Evolutionary conservation across 2,888 invertebrate species (phyloP).

Genomic region (Andrena flavipes): DNA sequence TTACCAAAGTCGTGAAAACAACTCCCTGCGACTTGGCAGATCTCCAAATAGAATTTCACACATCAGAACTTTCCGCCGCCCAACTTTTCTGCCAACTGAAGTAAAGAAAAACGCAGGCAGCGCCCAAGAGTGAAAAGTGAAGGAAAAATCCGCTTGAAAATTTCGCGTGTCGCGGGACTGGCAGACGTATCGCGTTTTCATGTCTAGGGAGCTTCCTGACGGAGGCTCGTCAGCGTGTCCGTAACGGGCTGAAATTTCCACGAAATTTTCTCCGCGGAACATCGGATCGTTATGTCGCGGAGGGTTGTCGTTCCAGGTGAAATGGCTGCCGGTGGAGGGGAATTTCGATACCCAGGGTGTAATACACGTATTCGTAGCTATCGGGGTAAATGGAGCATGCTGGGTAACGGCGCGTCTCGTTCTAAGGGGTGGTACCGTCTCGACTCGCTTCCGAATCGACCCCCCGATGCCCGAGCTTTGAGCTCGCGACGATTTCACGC

Average conservation of each 20-base stretch:
- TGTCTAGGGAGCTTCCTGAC: not conserved
- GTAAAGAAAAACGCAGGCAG: not conserved
- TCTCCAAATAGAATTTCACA: slow-evolving; percentile 34
- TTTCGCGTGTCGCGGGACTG: not conserved
- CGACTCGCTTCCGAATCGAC: slow-evolving; percentile 47
- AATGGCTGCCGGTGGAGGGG: slow-evolving; percentile 43
- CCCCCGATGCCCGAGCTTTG: slow-evolving; percentile 63
- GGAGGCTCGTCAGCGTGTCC: not conserved
- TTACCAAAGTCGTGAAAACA: too few species aligned
- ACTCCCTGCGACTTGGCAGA: not conserved
- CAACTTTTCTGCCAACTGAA: not conserved
- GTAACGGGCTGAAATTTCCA: slow-evolving; percentile 16
- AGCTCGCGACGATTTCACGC: slow-evolving; percentile 68
- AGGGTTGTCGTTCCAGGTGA: slow-evolving; percentile 53
- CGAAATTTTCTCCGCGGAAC: slow-evolving; percentile 46
- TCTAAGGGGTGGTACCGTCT: slow-evolving; percentile 43
- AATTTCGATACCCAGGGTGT: slow-evolving; percentile 65
- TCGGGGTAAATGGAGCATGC: slow-evolving; percentile 77
- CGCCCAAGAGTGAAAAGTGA: not conserved
- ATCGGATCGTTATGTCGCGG: slow-evolving; percentile 54
- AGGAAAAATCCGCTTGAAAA: slow-evolving; percentile 11
- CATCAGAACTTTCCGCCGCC: not conserved
- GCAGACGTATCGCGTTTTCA: slow-evolving; percentile 12
- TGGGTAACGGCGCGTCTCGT: slow-evolving; percentile 72
- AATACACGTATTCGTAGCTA: slow-evolving; percentile 76